Base-by-base conservation (phyloP, 2,888 invertebrate species). In the Oscheius myriophilus region DNA sequence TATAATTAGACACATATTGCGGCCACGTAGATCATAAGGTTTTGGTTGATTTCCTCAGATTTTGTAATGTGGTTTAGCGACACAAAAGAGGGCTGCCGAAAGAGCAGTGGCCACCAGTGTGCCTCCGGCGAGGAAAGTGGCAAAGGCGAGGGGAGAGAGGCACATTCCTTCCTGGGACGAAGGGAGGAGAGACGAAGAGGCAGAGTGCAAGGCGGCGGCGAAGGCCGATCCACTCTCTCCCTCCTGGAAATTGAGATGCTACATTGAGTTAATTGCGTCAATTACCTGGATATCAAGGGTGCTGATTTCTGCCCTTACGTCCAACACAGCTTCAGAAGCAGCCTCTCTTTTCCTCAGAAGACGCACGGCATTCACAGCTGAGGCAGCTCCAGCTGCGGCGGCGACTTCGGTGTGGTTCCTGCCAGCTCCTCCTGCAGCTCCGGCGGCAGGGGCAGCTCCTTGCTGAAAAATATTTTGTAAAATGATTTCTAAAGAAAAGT, bases 231-330 rank as follows among this genome's bases (percentile, higher is more conserved):
- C n/a, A 39, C 21, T 41, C 4, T 61, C 61, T 45, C 61, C 61
- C 16, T 67, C 61, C 57, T 71, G 72, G 65, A 21, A 49, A 49
- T 18, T 21, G 3, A 6, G 9, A n/a, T 21, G 45, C 12, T 49
- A 75, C 76, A 26, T 76, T n/a, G n/a, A n/a, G 33, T 33, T 33
- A 33, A 3, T 33, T 33, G 4, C 9, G 3, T 3, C 9, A 9
- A 33, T 33, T 33, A 33, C 33, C 33, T 33, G 67, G 59, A 80
- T 77, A 49, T 81, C 81, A 59, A 81, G 67, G 49, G 81, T 72
- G 66, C 68, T 76, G 67, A 81, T 58, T 54, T 81, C 80, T 9
- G 76, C 76, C 57, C 81, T 67, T 25, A 81, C 81, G 59, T 81
- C 81, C 42, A 81, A 65, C 16, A 76, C 73, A 54, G 73, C 75